Conservation (phyloP, 2,797 vertebrate species). For the Anolis apletophallus region DNA sequence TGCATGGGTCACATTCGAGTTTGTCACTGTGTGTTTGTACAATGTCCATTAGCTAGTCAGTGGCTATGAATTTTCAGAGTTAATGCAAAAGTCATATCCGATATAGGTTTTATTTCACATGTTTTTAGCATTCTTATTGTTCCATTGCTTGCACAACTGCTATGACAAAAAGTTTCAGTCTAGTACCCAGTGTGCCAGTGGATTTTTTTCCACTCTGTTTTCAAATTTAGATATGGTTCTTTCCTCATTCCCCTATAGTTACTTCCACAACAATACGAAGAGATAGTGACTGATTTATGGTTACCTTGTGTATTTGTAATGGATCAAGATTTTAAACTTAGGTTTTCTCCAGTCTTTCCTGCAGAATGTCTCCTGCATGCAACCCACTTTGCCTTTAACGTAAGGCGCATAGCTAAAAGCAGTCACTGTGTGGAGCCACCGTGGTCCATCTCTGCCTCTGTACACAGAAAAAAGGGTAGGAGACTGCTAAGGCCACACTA, state of each 20-base stretch:
- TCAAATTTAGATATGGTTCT: too few relatives aligned
- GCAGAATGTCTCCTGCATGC: neutral
- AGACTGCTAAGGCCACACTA: neutral
- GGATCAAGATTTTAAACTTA: neutral
- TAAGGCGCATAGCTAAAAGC: too few relatives aligned
- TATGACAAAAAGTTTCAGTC: too few relatives aligned
- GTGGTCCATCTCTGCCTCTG: neutral
- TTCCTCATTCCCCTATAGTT: neutral
- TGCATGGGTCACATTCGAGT: neutral
- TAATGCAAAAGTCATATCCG: too few relatives aligned
- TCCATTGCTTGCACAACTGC: too few relatives aligned
- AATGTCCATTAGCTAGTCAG: too few relatives aligned
- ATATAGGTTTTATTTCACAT: too few relatives aligned
- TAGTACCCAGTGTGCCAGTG: too few relatives aligned
- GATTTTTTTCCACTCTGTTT: too few relatives aligned
- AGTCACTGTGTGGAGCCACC: neutral
- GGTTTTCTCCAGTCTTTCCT: neutral
- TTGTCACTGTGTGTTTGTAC: too few relatives aligned
- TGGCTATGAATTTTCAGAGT: too few relatives aligned
- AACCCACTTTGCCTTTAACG: neutral
- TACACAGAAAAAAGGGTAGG: neutral
- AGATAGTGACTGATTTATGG: neutral
- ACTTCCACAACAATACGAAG: neutral
- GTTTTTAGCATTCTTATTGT: too few relatives aligned
- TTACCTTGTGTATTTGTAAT: neutral